Conservation (phyloP, 2,797 vertebrate genomes). For the Kryptolebias ocellatus region DNA sequence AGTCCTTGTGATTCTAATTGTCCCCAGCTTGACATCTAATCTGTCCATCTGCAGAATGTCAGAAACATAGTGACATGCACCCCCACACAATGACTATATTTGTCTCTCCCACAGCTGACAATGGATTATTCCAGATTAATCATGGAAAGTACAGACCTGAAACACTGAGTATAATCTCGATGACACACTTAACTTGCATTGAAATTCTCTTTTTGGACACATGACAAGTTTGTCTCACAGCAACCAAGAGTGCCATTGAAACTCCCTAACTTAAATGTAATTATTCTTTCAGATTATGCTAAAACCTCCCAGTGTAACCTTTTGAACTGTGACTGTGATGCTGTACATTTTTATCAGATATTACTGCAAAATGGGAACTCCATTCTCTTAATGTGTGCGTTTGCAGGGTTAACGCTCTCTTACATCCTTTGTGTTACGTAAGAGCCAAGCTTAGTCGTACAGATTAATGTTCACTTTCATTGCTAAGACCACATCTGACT, state of each 20-base stretch:
- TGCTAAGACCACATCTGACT: constrained; percentile 44
- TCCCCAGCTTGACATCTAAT: constrained; percentile 69
- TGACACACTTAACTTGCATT: constrained; percentile 35
- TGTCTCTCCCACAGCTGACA: constrained; percentile 48
- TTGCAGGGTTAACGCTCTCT: constrained; percentile 21
- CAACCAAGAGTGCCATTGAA: background rate
- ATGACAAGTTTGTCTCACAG: constrained; percentile 2
- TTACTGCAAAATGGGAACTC: background rate
- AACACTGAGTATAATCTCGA: constrained; percentile 20
- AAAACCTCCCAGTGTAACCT: too few relatives aligned
- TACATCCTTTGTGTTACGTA: constrained; percentile 46
- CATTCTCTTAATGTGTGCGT: constrained; percentile 32
- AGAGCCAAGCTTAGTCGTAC: constrained; percentile 46
- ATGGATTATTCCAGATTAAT: constrained; percentile 67
- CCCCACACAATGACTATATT: constrained; percentile 55
- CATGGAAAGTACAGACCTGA: constrained; percentile 56
- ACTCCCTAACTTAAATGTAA: too few relatives aligned
- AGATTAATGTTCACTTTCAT: constrained; percentile 64
- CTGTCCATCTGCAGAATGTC: constrained; percentile 64
- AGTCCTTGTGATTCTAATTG: constrained; percentile 52
- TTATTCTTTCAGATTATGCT: background rate
- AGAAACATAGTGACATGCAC: constrained; percentile 46
- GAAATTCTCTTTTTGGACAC: constrained; percentile 5
- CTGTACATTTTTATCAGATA: background rate
- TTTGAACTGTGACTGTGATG: background rate